Evolutionary conservation across 1,140 invertebrate species (phyloP), one percentile per base, ranked within the genome.

Genomic region (Macrocentrus cingulum): DNA sequence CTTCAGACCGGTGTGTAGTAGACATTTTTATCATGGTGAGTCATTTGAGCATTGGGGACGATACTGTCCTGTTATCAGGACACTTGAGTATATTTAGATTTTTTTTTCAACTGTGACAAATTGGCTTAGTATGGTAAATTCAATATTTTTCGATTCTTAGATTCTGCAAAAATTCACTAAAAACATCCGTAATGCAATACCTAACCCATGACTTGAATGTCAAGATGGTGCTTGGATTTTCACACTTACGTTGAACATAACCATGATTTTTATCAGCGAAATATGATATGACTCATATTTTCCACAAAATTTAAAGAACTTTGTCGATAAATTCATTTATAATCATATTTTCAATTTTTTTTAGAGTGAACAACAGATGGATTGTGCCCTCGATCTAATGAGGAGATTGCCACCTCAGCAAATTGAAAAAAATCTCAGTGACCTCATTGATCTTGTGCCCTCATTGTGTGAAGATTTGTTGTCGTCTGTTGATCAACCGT

Each of bases 341-440:
- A 49, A 41, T 59, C 56, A 45, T 54, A 9, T n/a, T 56, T 56
- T 49, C 60, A 69, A 56, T 61, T 61, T 86, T n/a, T n/a, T 87
- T 63, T 75, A 97, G 95, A 93, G 91, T 71, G 96, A 98, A 72
- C 89, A 95, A 81, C 95, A 98, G 81, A 91, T 99, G 85, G 97
- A 99, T 81, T 97, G 94, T 84, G 96, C 97, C 36, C 81, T 99
- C 67, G 98, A 99, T 84, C 84, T 99, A 68, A 99, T 99, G 97
- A 83, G 98, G 67, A 88, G 98, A 67, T 81, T 99, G 70, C 98
- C 98, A 63, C 98, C 98, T 61, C 97, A 99, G 81, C 92, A 98
- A 81, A 98, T 99, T 69, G 97, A 99, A 75, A 97, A 98, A 77
- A 99, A 99, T 81, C 82, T 99, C 42, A 93, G 91, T 79, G 95